Evolutionary conservation across 1,140 invertebrate species (phyloP), one percentile per base, ranked within the genome.

Genomic region (Mizuhopecten yessoensis): DNA sequence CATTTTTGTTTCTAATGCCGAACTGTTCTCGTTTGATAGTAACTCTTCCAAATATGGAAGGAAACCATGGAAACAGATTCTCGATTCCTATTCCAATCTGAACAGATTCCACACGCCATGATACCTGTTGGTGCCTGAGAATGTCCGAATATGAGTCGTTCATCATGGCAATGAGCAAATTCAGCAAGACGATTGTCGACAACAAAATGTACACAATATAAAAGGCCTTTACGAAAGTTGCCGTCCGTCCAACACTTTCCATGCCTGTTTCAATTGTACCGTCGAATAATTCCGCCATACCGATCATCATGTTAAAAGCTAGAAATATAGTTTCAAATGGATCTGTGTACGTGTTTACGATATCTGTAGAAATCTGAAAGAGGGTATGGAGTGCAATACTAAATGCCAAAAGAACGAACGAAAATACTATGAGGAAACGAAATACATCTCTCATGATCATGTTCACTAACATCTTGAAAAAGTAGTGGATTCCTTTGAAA

Each of bases 161-260:
- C 95, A 96, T 96, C 95, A 96, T 96, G 20, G 96, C 96, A 88
- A 96, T 96, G 0, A 96, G 93, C 2, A 96, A 91, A 89, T 96
- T 96, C 10, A 96, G 92, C 0, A 96, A 90, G 1, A 96, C 90
- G 34, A 96, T 95, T 23, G 95, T 95, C 15, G 91, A 93, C 15
- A 96, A 88, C 23, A 96, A 90, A 34, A 96, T 94, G 89, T 96
- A 96, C 29, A 95, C n/a, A 23, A 95, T 87, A 88, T 95, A 96
- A 13, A 96, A 34, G 0, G 96, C 87, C 89, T 95, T 94, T 34
- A 89, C 86, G 49, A 92, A 94, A 23, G 91, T 42, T 0, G 91
- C 88, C 11, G 39, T 88, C 86, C 93, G 87, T 10, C 93, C 94
- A 20, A 91, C 94, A 29, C 57, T 57, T 3, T 10, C 17, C 90